These are phyloP conservation scores for Steatocranus sp. DNA, from an alignment of 2,797 vertebrate genomes.

Conservation along the genomic window DNA sequence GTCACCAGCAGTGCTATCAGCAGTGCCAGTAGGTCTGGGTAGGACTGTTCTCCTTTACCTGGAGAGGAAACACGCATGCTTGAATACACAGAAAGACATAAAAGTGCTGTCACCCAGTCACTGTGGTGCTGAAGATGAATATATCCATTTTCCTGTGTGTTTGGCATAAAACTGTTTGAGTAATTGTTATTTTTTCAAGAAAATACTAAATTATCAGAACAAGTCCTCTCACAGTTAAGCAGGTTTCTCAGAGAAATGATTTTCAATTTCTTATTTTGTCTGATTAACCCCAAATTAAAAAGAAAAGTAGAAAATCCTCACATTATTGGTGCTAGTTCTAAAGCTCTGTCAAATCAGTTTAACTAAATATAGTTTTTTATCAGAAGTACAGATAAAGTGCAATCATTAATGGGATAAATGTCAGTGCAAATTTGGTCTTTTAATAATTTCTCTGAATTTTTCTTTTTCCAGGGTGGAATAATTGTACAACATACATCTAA, in stretches of 20 bases:
- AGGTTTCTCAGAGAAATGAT: not conserved
- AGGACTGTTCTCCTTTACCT: conserved; percentile 97
- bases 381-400: not conserved
- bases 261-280: not conserved
- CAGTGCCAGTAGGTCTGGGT: conserved; percentile 92
- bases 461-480: not conserved
- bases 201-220: not conserved
- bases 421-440: not conserved
- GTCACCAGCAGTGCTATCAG: conserved; percentile 92
- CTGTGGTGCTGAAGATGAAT: not conserved
- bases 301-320: not conserved
- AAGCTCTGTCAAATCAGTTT: not conserved
- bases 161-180: not conserved
- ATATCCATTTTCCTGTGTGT: not conserved
- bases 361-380: not conserved
- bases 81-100: not conserved
- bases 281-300: not conserved
- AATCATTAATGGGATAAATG: not conserved
- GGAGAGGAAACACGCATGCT: not conserved
- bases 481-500: not conserved
- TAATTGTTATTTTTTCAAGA: not conserved
- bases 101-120: not conserved
- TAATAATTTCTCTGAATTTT: not conserved
- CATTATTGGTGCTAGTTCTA: not conserved
- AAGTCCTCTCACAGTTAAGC: not conserved